Conservation (phyloP, 1,140 invertebrate species). For the Hermetia illucens region DNA sequence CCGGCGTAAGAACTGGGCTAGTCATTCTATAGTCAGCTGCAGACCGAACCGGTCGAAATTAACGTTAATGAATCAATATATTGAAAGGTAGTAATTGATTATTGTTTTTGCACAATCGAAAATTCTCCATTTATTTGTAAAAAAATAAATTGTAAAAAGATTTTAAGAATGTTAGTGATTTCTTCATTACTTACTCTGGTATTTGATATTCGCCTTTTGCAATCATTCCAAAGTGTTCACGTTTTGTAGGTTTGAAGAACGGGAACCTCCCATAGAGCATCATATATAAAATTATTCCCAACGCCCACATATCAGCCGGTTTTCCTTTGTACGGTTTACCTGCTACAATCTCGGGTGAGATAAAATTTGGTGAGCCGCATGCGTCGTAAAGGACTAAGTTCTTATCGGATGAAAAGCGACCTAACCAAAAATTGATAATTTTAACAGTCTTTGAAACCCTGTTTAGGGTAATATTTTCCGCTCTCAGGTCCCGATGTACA, state of each 20-base stretch:
- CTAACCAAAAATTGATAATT: conserved; percentile 71
- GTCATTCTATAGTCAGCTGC: too few species aligned
- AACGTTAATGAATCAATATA: too few species aligned
- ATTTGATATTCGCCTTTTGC: conserved; percentile 50
- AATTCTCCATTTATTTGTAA: neutral
- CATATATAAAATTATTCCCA: conserved; percentile 69
- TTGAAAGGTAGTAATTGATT: too few species aligned
- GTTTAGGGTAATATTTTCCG: conserved; percentile 69
- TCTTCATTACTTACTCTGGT: conserved; percentile 37
- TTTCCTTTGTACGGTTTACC: conserved; percentile 62
- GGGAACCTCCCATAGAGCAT: conserved; percentile 82
- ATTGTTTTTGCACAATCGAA: too few species aligned
- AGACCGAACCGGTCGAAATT: too few species aligned
- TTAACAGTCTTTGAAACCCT: conserved; percentile 51
- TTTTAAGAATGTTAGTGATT: neutral
- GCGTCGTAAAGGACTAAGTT: conserved; percentile 64
- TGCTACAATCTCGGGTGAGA: conserved; percentile 69
- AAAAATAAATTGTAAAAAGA: conserved; percentile 3
- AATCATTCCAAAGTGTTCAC: conserved; percentile 68
- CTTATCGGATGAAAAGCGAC: conserved; percentile 62
- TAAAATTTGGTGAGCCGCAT: conserved; percentile 70
- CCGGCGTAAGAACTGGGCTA: too few species aligned
- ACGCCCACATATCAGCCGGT: conserved; percentile 76
- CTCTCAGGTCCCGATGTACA: conserved; percentile 68
- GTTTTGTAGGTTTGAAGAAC: conserved; percentile 64